These are phyloP conservation scores for Lophura nycthemera DNA, from an alignment of 2,113 vertebrate species.

Conservation along the genomic window DNA sequence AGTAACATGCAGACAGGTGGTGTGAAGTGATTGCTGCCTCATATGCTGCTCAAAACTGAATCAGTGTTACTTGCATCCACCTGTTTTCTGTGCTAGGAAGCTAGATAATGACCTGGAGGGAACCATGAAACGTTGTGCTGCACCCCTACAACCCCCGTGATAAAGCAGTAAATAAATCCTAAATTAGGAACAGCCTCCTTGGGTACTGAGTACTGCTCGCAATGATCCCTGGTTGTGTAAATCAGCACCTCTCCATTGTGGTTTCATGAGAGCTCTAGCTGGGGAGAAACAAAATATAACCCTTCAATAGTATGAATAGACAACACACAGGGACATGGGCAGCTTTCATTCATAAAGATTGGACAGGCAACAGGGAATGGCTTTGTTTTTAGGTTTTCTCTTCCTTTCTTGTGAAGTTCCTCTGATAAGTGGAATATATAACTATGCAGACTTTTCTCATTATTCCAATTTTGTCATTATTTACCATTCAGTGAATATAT, in stretches of 20 bases:
- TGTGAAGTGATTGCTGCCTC: not conserved
- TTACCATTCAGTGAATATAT: not conserved
- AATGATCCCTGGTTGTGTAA: not conserved
- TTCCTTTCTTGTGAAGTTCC: not conserved
- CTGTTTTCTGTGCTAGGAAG: not conserved
- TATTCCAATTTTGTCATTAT: not conserved
- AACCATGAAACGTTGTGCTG: not conserved
- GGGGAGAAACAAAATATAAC: not conserved
- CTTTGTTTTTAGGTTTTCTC: not conserved
- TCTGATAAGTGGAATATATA: not conserved
- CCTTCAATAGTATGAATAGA: not conserved
- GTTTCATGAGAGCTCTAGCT: not conserved
- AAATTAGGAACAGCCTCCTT: not conserved
- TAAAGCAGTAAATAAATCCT: not conserved
- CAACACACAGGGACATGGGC: accelerated
- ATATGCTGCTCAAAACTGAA: not conserved
- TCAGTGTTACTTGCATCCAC: not conserved
- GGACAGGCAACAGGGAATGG: not conserved
- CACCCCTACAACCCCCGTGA: accelerated
- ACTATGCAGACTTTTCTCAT: not conserved
- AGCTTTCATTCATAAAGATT: not conserved
- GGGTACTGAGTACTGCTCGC: not conserved
- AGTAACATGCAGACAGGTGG: not conserved
- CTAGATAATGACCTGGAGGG: not conserved
- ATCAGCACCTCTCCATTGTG: accelerated